Percentiles rank a stretch among this genome's conserved stretches.
Conservation (phyloP, 2,888 invertebrate species). For the Eupithecia subfuscata region DNA sequence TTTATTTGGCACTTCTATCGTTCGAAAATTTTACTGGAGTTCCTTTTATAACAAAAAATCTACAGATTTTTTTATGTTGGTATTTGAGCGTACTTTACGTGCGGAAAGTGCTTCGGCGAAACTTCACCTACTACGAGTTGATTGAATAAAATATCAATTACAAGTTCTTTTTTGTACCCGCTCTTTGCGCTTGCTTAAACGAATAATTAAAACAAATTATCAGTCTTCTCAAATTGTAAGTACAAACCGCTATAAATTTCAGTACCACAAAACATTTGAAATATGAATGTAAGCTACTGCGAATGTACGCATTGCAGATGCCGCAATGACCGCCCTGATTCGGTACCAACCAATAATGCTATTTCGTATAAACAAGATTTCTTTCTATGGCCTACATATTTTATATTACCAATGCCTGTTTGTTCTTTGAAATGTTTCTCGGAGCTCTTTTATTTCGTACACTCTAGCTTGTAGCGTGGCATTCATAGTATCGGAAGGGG, state of each 20-base stretch:
- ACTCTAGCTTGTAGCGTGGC: conserved; percentile 16
- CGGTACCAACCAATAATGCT: conserved; percentile 40
- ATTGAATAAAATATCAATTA: not conserved
- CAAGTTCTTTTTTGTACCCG: not conserved
- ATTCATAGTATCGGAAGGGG: conserved; percentile 7
- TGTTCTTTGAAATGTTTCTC: conserved; percentile 33
- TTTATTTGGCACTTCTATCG: conserved; percentile 25
- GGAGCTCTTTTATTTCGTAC: conserved; percentile 24
- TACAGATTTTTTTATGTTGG: conserved; percentile 7
- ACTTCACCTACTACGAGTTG: not conserved
- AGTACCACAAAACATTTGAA: conserved; percentile 37
- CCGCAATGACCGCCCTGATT: conserved; percentile 44
- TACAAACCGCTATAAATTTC: conserved; percentile 28
- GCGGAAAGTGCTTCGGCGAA: not conserved
- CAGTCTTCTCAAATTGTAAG: conserved; percentile 16
- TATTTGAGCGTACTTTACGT: not conserved
- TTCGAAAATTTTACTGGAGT: conserved; percentile 18
- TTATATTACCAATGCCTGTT: conserved; percentile 32
- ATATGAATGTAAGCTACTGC: conserved; percentile 34
- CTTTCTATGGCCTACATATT: conserved; percentile 37
- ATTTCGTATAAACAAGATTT: conserved; percentile 34
- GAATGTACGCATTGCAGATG: conserved; percentile 62
- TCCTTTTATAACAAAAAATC: conserved; percentile 13
- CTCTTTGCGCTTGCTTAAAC: not conserved
- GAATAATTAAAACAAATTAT: not conserved